Percentiles rank a stretch among this genome's conserved stretches.
Evolutionary conservation across 2,113 vertebrate genomes (phyloP).

Genomic region (Caloenas nicobarica): DNA sequence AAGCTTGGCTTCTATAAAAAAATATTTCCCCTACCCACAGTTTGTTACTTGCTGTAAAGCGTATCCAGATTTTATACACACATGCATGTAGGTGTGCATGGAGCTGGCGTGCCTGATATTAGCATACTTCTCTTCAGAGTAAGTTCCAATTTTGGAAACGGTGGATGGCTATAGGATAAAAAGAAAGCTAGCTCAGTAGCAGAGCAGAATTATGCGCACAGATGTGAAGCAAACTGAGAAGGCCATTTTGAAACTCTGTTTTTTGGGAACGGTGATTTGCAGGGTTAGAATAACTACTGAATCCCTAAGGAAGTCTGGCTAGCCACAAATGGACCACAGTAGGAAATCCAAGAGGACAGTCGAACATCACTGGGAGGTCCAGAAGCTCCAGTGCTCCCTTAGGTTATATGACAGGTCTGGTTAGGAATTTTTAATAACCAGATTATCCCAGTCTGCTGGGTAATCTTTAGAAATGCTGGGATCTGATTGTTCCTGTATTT

Average conservation of each 20-base stretch:
- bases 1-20: constrained; percentile 53
- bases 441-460: background rate
- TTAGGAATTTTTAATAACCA: constrained; percentile 9
- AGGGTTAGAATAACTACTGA: background rate
- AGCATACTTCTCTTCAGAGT: background rate
- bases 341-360: background rate
- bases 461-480: background rate
- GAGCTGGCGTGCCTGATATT: background rate
- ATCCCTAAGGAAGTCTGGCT: background rate
- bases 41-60: background rate
- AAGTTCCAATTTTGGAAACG: background rate
- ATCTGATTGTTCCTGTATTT: constrained; percentile 8
- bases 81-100: rapidly evolving
- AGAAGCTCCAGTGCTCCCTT: background rate
- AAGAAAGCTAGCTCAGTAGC: background rate
- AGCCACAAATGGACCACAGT: background rate
- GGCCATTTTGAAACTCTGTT: background rate
- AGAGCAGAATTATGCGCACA: background rate
- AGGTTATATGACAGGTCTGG: background rate
- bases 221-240: background rate
- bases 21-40: constrained; percentile 24
- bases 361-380: background rate
- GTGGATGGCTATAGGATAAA: background rate
- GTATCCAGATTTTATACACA: background rate
- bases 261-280: background rate